Percentiles rank a stretch among this genome's conserved stretches.
phyloP scores from a whole-genome alignment of 2,888 invertebrate species.

The Neoscelio sp. region DNA sequence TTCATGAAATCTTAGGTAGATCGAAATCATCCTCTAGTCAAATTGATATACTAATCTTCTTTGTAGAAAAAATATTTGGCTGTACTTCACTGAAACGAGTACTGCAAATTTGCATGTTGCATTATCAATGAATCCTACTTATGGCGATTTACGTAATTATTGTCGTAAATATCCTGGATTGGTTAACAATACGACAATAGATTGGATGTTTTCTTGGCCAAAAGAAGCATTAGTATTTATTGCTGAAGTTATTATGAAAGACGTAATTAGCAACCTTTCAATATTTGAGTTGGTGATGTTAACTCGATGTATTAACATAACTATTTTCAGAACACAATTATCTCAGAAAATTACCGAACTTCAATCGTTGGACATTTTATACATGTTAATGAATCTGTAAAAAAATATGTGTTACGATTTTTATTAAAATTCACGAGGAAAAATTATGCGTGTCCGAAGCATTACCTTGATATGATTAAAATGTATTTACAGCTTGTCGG shows the following conservation, averaged over 20 bases:
- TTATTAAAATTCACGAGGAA: slow-evolving; percentile 89
- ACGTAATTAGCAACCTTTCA: slow-evolving; percentile 84
- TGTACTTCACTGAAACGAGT: slow-evolving; percentile 91
- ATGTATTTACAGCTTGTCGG: slow-evolving; percentile 90
- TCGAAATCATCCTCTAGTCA: too few species aligned
- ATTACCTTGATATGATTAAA: slow-evolving; percentile 94
- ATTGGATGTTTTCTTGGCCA: slow-evolving; percentile 93
- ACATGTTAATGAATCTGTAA: slow-evolving; percentile 91
- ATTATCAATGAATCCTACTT: slow-evolving; percentile 94
- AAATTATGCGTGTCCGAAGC: slow-evolving; percentile 96
- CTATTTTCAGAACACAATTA: slow-evolving; percentile 85
- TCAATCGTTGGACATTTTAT: slow-evolving; percentile 93
- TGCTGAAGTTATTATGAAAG: slow-evolving; percentile 92
- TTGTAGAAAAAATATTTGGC: slow-evolving; percentile 92
- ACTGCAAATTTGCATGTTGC: slow-evolving; percentile 95
- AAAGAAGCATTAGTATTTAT: slow-evolving; percentile 94
- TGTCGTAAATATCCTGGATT: slow-evolving; percentile 86
- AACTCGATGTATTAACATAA: not conserved
- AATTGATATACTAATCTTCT: not conserved
- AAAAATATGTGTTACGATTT: slow-evolving; percentile 89
- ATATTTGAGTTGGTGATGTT: not conserved
- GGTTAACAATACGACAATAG: slow-evolving; percentile 16
- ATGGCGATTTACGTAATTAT: slow-evolving; percentile 91
- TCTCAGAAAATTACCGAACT: slow-evolving; percentile 88
- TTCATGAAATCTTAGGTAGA: too few species aligned